Conservation (phyloP, 92 coral and sea anemone genomes). For the Porites evermanni region DNA sequence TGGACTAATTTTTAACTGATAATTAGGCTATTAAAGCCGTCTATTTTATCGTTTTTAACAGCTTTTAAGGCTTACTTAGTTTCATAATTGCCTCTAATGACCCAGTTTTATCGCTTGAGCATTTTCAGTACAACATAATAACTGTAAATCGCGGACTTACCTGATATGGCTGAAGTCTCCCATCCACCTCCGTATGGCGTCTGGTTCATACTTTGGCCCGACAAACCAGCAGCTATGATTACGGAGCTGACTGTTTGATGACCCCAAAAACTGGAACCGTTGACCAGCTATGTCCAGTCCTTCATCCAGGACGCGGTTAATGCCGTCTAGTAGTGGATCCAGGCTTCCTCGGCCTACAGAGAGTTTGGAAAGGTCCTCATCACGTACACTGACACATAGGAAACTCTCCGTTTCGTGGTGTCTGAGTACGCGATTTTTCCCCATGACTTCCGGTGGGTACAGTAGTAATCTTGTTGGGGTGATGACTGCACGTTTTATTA, state of each 20-base stretch:
- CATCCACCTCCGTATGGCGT: conserved; percentile 89
- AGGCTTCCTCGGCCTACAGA: conserved; percentile 77
- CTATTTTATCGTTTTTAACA: too few species aligned
- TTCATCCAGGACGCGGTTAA: conserved; percentile 56
- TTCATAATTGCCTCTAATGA: too few species aligned
- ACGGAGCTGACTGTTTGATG: conserved; percentile 97
- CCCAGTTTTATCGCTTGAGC: too few species aligned
- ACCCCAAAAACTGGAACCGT: conserved; percentile 81
- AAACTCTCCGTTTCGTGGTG: conserved; percentile 75
- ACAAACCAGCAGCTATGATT: conserved; percentile 97
- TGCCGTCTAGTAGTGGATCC: conserved; percentile 56
- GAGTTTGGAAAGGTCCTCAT: conserved; percentile 87
- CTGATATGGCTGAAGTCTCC: conserved; percentile 87
- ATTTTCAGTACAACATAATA: too few species aligned
- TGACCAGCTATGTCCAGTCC: conserved; percentile 78
- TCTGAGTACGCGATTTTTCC: conserved; percentile 91
- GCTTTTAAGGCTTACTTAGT: too few species aligned
- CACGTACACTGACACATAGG: conserved; percentile 87
- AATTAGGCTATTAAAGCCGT: too few species aligned
- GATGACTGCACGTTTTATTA: conserved; percentile 89
- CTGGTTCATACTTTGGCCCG: conserved; percentile 68
- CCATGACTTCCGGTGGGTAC: conserved; percentile 89
- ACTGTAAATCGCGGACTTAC: conserved; percentile 29
- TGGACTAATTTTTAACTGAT: too few species aligned
- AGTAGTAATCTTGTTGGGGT: conserved; percentile 89